Evolutionary conservation across 2,113 vertebrate genomes (phyloP), one percentile per base, ranked within the genome.

Genomic region (Psilopogon haemacephalus): DNA sequence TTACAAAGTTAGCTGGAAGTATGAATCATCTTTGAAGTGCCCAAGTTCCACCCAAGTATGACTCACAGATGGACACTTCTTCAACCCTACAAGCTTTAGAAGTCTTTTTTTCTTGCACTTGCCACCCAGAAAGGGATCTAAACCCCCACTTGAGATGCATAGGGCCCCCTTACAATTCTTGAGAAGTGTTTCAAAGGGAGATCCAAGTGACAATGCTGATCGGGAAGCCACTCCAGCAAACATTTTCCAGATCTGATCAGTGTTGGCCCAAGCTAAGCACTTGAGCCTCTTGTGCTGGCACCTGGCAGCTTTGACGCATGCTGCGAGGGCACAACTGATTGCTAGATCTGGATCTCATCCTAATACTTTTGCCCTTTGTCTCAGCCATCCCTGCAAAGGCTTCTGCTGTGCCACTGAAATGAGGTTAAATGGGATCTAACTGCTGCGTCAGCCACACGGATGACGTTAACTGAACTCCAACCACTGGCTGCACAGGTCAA

Each of bases 141-240:
- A 93, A 44, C 9, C 8, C 12, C 70, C 27, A 20, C 19, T 55
- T 67, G 12, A 54, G 24, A 21, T 30, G 37, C 0, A 0, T 1
- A 46, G 8, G 28, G 58, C 48, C 5, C 5, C 40, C 33, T 46
- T 46, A 19, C 5, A 84, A 26, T 24, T 82, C 40, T 46, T 5
- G 5, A 37, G 16, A 62, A 67, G 5, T 4, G 32, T 50, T 93
- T 89, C 75, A 79, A 38, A 76, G 63, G 48, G 64, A 48, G 17
- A 71, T 23, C 33, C 52, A 90, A 44, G 48, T 59, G 26, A 59
- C 21, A 65, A 23, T 8, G 40, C 4, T 12, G 23, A 33, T 54
- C 20, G 54, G 44, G 12, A 71, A 95, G 26, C 11, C 28, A 67
- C 8, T 38, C 27, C 54, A 46, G 46, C 15, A 67, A 44, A 8